Base-by-base conservation (phyloP, 2,888 invertebrate species). In the Taenaris catops region DNA sequence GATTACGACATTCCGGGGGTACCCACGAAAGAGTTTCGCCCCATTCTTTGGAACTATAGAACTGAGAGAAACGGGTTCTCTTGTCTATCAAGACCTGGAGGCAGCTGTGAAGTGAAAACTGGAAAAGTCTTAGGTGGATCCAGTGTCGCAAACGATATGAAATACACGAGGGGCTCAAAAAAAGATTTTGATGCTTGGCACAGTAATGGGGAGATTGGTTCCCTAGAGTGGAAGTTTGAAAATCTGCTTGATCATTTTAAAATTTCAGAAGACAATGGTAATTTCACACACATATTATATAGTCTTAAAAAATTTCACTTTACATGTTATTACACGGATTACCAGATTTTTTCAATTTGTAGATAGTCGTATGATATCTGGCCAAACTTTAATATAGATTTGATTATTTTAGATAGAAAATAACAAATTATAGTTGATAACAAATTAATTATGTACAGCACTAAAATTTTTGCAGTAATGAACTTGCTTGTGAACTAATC, bases 41-140 rank as follows among this genome's bases (percentile, higher is more conserved):
- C 81, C 0, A 79, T 81, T 8, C 51, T 80, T 3, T 86, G 84
- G 84, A 83, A 83, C 60, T 84, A 74, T 44, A 58, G 72, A 28
- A 81, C 87, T 0, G 84, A 83, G 46, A 55, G 81, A 11, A 83
- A 76, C 32, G 75, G 73, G 1, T 79, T 63, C 59, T 84, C 86
- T 11, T 87, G 87, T 28, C 60, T 87, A 0, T 84, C 83, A 0
- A 52, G 83, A 10, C 73, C 81, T 25, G 75, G 79, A 7, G 84
- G 83, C 6, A 72, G 70, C 44, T 86, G 87, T 38, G 81, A 83
- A 40, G 75, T 87, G 9, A 66, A 63, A 34, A 78, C 75, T 1
- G 87, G 84, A 1, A 86, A 81, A 53, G 84, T 83, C 1, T 58
- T 87, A 0, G 87, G 87, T 2, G 87, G 87, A 0, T 84, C 86